Base-by-base conservation (phyloP, 1,140 invertebrate species). In the Ectropis grisescens region DNA sequence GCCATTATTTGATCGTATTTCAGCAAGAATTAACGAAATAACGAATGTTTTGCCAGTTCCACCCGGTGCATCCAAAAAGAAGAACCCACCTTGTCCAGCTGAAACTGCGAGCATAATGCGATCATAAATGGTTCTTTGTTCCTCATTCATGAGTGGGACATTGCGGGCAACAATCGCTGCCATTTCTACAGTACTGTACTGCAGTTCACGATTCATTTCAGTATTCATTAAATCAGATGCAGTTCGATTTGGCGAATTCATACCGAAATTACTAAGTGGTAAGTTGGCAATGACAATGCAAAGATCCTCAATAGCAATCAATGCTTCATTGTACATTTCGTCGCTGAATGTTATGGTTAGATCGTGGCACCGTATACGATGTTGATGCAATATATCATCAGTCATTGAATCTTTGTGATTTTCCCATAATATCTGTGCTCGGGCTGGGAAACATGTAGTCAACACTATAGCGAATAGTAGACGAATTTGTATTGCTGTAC, bases 401-500 rank as follows among this genome's bases (percentile, higher is more conserved):
- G 39, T 37, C 36, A 46, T 42, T 44, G 31, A 51, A 46, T 45
- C 35, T 51, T 44, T 47, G 31, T 47, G 33, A 37, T 40, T 43
- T 2, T 40, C 37, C 43, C 36, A 47, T 9, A 51, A 43, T 13
- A 28, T 43, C 15, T 51, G 28, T 41, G 48, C 39, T 51, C 26
- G 39, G 9, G 38, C 38, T 30, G 43, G 43, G 13, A 43, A 47
- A 47, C 40, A 47, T 44, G 44, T 44, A 41, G 43, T 41, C 25
- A 47, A 41, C 12, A 52, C 34, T 44, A 44, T 47, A 37, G 43
- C 40, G 15, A 52, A 47, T 38, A 40, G 38, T 44, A 32, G 49
- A 47, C 44, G 49, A 52, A 41, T 52, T 41, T 47, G 44, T 43
- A 24, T 52, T 44, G 14, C 37, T 47, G 40, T 47, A 34, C 43